phyloP scores from a whole-genome alignment of 2,113 vertebrate species.

The Ia io region DNA sequence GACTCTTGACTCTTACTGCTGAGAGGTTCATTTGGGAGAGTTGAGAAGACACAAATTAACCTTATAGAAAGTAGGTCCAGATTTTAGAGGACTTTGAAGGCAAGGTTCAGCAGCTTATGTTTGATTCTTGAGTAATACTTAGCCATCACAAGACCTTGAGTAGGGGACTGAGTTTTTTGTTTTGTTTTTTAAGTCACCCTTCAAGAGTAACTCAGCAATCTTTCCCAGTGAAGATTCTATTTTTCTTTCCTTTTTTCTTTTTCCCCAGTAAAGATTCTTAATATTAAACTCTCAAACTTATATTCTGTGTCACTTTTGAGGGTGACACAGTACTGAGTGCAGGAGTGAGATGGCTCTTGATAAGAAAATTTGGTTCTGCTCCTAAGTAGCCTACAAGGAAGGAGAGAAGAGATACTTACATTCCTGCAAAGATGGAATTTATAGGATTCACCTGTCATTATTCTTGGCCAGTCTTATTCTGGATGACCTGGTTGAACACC shows the following conservation, averaged over 20 bases:
- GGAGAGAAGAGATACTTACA: background rate
- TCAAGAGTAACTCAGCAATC: background rate
- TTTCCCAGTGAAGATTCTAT: background rate
- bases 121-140: background rate
- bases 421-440: background rate
- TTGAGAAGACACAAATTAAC: background rate
- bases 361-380: background rate
- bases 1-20: background rate
- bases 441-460: background rate
- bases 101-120: background rate
- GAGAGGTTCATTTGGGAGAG: background rate
- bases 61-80: background rate
- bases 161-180: background rate
- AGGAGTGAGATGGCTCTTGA: background rate
- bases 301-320: background rate
- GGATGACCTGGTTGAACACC: background rate
- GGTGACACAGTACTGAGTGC: background rate
- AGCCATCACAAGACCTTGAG: background rate
- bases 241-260: too few species aligned
- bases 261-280: background rate
- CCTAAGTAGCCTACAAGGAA: background rate
- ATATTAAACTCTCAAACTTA: background rate
- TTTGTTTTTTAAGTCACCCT: background rate
- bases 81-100: background rate
- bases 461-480: background rate